Evolutionary conservation across 2,888 invertebrate species (phyloP).

Genomic region (Rhamnusium bicolor): DNA sequence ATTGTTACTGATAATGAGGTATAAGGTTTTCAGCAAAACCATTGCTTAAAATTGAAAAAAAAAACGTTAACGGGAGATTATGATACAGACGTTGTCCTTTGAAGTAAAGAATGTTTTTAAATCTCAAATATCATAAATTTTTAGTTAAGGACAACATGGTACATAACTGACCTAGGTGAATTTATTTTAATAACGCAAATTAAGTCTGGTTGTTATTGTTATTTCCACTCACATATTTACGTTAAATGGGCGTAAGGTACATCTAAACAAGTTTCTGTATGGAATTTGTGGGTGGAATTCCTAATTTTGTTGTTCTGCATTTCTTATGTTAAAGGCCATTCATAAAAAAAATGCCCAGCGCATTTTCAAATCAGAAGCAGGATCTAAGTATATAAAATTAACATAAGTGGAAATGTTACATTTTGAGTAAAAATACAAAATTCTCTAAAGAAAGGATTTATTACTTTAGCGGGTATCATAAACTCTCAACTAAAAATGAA

Average conservation of each 20-base stretch:
- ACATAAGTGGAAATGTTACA: no score
- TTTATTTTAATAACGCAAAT: slow-evolving; percentile 18
- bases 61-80: no score
- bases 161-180: slow-evolving; percentile 31
- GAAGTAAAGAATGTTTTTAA: not conserved
- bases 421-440: no score
- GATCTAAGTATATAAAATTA: no score
- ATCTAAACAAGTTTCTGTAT: slow-evolving; percentile 39
- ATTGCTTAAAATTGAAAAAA: no score
- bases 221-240: slow-evolving; percentile 30
- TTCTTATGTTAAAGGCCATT: slow-evolving; percentile 10
- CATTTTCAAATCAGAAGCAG: not conserved
- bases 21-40: no score
- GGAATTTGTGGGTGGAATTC: slow-evolving; percentile 40
- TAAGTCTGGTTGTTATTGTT: slow-evolving; percentile 33
- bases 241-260: slow-evolving; percentile 35
- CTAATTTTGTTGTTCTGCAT: slow-evolving; percentile 36
- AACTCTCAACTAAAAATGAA: no score
- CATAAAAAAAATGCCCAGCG: slow-evolving; percentile 7
- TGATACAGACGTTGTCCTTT: not conserved
- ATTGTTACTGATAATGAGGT: no score
- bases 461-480: no score
- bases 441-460: no score
- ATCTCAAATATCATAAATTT: not conserved
- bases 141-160: not conserved